Evolutionary conservation across 2,113 vertebrate species (phyloP).

Genomic region (Urocolius indicus): DNA sequence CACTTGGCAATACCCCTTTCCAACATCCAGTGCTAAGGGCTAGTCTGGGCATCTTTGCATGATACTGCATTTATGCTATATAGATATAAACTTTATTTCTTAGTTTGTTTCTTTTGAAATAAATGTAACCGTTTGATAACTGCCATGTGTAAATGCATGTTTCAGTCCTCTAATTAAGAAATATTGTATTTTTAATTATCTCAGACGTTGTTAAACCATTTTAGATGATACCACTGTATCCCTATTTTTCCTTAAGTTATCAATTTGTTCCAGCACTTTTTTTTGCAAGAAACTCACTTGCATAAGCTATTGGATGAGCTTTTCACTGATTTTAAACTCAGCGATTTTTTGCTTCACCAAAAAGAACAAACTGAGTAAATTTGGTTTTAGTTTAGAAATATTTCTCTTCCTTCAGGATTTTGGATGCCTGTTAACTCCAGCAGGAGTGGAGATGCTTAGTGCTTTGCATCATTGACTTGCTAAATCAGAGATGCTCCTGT

Average conservation of each 20-base stretch:
- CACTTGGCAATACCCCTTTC: background rate
- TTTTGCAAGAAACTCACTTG: conserved; percentile 57
- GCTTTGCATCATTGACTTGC: background rate
- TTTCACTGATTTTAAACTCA: conserved; percentile 24
- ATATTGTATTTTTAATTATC: background rate
- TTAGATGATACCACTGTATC: background rate
- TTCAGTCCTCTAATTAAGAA: background rate
- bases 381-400: background rate
- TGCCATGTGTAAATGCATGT: background rate
- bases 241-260: conserved; percentile 30
- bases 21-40: background rate
- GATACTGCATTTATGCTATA: background rate
- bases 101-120: background rate
- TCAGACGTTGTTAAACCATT: background rate
- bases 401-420: background rate
- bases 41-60: background rate
- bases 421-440: background rate
- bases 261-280: conserved; percentile 23
- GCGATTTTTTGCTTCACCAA: conserved; percentile 8
- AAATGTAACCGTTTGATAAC: background rate
- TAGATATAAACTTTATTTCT: background rate
- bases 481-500: background rate
- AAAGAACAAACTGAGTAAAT: conserved; percentile 23
- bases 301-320: conserved; percentile 54
- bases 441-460: background rate